Conservation (phyloP, 2,888 invertebrate genomes). For the Podabrus alpinus region DNA sequence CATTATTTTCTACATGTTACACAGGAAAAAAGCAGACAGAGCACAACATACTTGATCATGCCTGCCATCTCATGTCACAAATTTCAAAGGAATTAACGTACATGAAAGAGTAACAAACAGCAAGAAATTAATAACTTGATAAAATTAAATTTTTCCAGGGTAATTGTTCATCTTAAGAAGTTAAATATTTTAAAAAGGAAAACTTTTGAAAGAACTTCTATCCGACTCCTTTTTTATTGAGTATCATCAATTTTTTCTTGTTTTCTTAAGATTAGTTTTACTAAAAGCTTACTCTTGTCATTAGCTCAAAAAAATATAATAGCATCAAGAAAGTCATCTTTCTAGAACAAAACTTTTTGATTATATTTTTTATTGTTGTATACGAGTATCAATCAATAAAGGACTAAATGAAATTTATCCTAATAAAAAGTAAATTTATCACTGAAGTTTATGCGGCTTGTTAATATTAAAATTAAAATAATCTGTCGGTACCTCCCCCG, state of each 20-base stretch:
- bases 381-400: neutral
- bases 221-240: neutral
- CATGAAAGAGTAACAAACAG: constrained; percentile 4
- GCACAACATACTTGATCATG: constrained; percentile 16
- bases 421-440: neutral
- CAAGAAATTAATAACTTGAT: neutral
- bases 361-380: neutral
- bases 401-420: neutral
- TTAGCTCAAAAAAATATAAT: neutral
- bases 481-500: neutral
- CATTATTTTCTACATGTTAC: constrained; percentile 8
- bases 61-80: constrained; percentile 3
- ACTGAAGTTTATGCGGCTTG: neutral
- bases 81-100: constrained; percentile 10
- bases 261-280: neutral
- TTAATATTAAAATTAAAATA: neutral
- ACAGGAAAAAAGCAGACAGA: neutral
- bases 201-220: neutral
- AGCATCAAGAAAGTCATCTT: neutral
- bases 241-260: neutral
- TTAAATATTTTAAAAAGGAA: neutral
- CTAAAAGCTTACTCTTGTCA: neutral
- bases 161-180: neutral
- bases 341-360: neutral
- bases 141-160: too few species aligned